Evolutionary conservation across 2,797 vertebrate species (phyloP).

Genomic region (Xenops minutus): DNA sequence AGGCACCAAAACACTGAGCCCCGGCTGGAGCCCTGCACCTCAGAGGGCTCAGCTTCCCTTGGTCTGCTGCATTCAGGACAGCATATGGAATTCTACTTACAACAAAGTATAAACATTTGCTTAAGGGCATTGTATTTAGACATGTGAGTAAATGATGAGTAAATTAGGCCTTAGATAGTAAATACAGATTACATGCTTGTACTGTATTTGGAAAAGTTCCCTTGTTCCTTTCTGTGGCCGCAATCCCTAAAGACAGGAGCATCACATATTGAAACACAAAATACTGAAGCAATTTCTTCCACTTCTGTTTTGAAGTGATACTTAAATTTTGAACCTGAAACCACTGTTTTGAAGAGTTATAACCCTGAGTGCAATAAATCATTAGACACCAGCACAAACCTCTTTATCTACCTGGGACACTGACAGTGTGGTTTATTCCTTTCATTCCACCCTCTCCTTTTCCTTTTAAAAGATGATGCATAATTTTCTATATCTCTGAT

Average conservation of each 20-base stretch:
- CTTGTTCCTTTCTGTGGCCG: accelerated
- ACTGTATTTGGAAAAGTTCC: neutral
- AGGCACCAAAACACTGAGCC: neutral
- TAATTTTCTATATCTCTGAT: neutral
- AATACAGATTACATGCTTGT: neutral
- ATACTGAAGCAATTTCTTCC: neutral
- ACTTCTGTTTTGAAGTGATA: neutral
- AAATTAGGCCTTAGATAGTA: neutral
- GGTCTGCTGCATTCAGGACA: neutral
- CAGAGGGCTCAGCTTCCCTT: neutral
- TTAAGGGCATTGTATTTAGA: neutral
- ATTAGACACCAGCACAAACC: neutral
- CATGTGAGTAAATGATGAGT: neutral
- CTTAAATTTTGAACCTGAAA: neutral
- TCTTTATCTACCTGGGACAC: neutral
- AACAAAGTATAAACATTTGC: neutral
- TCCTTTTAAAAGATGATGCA: neutral
- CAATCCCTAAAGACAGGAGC: neutral
- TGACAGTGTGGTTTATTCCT: accelerated
- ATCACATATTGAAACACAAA: neutral
- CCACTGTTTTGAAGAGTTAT: neutral
- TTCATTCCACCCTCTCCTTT: accelerated
- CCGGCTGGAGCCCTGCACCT: neutral
- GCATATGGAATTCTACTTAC: neutral
- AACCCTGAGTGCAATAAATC: neutral